Conservation (phyloP, 2,888 invertebrate genomes). For the Crepidodera aurea region DNA sequence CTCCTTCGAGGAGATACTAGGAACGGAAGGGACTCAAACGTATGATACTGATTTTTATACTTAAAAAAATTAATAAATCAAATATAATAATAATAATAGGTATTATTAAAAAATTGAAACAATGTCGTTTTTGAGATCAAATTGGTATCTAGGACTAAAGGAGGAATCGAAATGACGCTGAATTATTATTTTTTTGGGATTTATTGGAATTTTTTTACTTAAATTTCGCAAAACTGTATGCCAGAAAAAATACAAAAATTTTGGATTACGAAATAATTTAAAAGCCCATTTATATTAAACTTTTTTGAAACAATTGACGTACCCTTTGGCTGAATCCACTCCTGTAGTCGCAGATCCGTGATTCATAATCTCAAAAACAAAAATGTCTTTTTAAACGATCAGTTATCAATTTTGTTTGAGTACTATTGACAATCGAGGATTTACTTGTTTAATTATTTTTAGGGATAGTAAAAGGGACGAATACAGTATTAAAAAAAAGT, state of each 20-base stretch:
- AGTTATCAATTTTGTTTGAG: constrained; percentile 17
- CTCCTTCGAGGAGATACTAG: constrained; percentile 24
- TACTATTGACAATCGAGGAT: constrained; percentile 18
- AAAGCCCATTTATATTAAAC: no score
- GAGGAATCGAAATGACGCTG: no score
- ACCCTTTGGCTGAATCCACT: no score
- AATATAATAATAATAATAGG: not conserved
- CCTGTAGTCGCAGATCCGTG: no score
- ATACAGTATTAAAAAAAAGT: not conserved
- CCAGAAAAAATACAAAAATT: no score
- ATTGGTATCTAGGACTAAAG: not conserved
- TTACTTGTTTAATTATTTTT: not conserved
- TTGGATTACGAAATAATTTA: no score
- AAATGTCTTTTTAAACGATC: not conserved
- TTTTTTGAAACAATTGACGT: no score
- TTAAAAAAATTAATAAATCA: constrained; percentile 39
- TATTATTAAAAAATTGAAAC: not conserved
- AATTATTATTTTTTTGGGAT: no score
- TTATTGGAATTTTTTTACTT: no score
- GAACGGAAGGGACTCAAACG: constrained; percentile 57
- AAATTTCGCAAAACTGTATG: no score
- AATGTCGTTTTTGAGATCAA: not conserved
- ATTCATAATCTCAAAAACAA: not conserved
- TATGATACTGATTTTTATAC: constrained; percentile 55
- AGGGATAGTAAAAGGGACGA: constrained; percentile 6